Percentiles rank a stretch among this genome's conserved stretches.
Evolutionary conservation across 2,113 vertebrate genomes (phyloP).

Genomic region (Struthio camelus): DNA sequence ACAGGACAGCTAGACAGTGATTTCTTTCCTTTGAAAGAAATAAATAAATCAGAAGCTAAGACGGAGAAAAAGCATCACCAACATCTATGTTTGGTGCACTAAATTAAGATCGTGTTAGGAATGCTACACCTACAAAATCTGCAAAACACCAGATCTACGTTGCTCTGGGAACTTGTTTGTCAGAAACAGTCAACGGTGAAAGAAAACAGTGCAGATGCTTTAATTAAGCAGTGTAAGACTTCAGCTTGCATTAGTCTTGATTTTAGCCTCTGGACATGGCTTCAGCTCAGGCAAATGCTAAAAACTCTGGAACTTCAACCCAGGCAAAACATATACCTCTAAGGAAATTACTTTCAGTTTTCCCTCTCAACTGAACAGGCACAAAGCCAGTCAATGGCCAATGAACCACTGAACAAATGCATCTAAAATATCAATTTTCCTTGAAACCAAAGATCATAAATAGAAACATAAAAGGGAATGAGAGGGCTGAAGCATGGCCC

Average conservation of each 20-base stretch:
- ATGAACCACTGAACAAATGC: not conserved
- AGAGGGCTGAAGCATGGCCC: not conserved
- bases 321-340: constrained; percentile 5
- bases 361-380: not conserved
- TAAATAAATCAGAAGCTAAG: not conserved
- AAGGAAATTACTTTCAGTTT: constrained; percentile 25
- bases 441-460: not conserved
- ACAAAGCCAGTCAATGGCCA: not conserved
- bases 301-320: not conserved
- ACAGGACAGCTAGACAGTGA: not conserved
- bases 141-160: not conserved
- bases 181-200: constrained; percentile 1
- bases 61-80: not conserved
- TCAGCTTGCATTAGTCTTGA: constrained; percentile 51
- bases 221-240: constrained; percentile 29
- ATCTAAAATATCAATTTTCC: constrained; percentile 19
- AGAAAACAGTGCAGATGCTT: constrained; percentile 26
- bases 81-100: not conserved
- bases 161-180: constrained; percentile 20
- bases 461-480: not conserved
- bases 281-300: constrained; percentile 37
- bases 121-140: not conserved
- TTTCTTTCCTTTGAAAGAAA: not conserved
- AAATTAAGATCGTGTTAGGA: not conserved
- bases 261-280: constrained; percentile 50